These are phyloP conservation scores for Pachyuromys duprasi DNA, from an alignment of 2,797 vertebrate genomes.

Conservation along the genomic window DNA sequence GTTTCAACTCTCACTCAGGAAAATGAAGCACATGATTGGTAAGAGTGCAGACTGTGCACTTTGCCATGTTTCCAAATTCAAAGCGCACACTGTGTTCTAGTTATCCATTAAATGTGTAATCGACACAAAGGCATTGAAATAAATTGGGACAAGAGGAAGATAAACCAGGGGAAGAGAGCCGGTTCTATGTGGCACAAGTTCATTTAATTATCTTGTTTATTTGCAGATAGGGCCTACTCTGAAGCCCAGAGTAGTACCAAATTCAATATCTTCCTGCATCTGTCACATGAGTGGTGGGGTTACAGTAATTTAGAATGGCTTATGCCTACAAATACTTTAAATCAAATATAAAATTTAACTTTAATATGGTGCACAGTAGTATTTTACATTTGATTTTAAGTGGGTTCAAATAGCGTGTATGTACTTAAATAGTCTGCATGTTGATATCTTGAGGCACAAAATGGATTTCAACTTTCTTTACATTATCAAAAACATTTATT, in stretches of 20 bases:
- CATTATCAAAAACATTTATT: neutral
- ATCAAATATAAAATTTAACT: conserved; percentile 54
- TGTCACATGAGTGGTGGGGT: no score
- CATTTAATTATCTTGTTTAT: neutral
- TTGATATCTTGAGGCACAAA: neutral
- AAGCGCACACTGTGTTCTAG: neutral
- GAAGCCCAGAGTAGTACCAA: accelerated
- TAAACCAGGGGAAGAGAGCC: neutral
- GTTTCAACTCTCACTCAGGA: neutral
- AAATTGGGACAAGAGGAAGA: conserved; percentile 19
- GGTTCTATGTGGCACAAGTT: neutral
- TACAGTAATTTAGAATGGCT: no score
- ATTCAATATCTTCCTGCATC: neutral
- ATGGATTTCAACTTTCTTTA: neutral
- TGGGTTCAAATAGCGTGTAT: neutral
- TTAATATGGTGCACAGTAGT: neutral
- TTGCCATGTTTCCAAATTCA: conserved; percentile 35
- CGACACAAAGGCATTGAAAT: neutral
- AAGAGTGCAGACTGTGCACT: neutral
- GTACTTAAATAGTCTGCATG: neutral
- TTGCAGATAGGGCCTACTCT: neutral
- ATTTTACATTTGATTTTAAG: conserved; percentile 10
- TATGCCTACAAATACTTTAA: neutral
- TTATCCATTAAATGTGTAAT: conserved; percentile 15
- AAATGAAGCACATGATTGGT: neutral